These are phyloP conservation scores for Brachionus paranguensis DNA, from an alignment of 1,140 invertebrate species.

Conservation along the genomic window DNA sequence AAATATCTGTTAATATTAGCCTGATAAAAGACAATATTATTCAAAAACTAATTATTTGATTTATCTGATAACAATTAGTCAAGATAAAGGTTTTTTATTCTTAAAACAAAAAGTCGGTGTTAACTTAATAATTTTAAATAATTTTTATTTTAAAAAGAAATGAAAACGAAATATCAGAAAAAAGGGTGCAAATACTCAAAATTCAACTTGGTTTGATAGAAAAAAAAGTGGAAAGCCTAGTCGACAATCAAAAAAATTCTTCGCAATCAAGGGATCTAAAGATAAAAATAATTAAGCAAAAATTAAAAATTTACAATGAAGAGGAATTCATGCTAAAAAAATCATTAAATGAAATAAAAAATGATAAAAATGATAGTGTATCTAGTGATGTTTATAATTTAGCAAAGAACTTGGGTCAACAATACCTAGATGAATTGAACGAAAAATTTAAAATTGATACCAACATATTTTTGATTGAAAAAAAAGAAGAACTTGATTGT, in stretches of 20 bases:
- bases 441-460: not conserved
- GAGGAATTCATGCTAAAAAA: slow-evolving; percentile 3
- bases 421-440: not conserved
- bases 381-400: not conserved
- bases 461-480: not conserved
- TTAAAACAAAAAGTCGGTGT: not conserved
- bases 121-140: no score
- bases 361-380: not conserved
- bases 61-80: no score
- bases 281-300: not conserved
- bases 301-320: not conserved
- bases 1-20: no score
- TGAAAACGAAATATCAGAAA: not conserved
- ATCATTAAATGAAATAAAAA: not conserved
- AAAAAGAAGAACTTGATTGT: not conserved
- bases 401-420: not conserved
- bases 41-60: no score
- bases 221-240: not conserved
- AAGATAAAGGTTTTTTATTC: no score
- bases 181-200: not conserved
- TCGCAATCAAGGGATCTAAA: not conserved
- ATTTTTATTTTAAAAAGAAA: not conserved
- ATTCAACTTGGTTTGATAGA: not conserved
- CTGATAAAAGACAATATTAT: no score
- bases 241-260: not conserved